These are phyloP conservation scores for Gobio occitaniae DNA, from an alignment of 2,797 vertebrate species.

Conservation along the genomic window DNA sequence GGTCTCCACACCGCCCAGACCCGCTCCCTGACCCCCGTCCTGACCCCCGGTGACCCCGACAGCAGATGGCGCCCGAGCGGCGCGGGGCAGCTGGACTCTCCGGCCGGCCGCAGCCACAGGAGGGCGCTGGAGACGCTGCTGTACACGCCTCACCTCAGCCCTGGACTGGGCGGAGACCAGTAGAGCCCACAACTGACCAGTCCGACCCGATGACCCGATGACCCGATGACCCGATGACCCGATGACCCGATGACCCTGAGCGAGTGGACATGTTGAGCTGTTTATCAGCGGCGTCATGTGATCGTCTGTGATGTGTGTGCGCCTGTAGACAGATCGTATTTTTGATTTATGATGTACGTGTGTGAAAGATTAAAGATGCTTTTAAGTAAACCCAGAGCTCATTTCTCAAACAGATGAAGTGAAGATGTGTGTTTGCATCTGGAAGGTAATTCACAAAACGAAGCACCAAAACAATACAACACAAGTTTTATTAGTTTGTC, in stretches of 20 bases:
- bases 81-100: constrained; percentile 47
- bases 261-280: not conserved
- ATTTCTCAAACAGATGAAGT: not conserved
- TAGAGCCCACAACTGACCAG: constrained; percentile 29
- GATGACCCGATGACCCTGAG: not conserved
- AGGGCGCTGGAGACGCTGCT: constrained; percentile 66
- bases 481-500: constrained; percentile 1
- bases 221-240: not conserved
- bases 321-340: not conserved
- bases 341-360: not conserved
- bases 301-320: too few species aligned
- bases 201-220: not conserved
- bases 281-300: too few species aligned
- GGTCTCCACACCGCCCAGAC: constrained; percentile 80
- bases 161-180: constrained; percentile 61
- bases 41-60: constrained; percentile 12
- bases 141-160: constrained; percentile 65
- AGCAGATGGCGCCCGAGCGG: constrained; percentile 30
- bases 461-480: not conserved
- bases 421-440: not conserved
- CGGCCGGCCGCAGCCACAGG: constrained; percentile 42
- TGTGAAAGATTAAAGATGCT: constrained; percentile 5
- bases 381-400: not conserved
- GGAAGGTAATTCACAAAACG: not conserved
- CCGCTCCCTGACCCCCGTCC: constrained; percentile 60